These are phyloP conservation scores for Ploceus nigricollis DNA, from an alignment of 2,113 vertebrate species.

Conservation along the genomic window DNA sequence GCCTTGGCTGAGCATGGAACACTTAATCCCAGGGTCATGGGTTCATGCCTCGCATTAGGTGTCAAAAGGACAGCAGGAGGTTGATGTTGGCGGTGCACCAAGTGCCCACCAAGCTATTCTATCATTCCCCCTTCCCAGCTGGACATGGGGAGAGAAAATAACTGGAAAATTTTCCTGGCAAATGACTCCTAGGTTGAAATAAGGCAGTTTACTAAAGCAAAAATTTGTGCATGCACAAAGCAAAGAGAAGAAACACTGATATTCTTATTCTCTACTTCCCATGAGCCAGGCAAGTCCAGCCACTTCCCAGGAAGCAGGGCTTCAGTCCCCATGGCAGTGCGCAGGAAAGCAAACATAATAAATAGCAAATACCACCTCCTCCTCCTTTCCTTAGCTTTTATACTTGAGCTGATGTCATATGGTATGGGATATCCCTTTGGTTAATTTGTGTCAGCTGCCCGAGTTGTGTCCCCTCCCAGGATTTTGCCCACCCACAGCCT, in stretches of 20 bases:
- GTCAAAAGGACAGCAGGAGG: neutral
- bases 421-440: neutral
- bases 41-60: neutral
- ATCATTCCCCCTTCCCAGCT: neutral
- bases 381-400: neutral
- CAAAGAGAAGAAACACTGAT: neutral
- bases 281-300: neutral
- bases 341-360: neutral
- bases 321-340: neutral
- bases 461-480: neutral
- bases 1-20: neutral
- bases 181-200: neutral
- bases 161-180: neutral
- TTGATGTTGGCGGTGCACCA: fast-evolving
- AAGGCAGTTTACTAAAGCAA: neutral
- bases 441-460: neutral
- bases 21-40: neutral
- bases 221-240: neutral
- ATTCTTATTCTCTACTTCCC: neutral
- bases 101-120: neutral
- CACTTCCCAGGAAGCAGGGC: neutral
- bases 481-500: neutral
- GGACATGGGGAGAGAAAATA: neutral
- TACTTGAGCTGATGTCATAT: neutral
- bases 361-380: neutral